Conservation (phyloP, 2,113 vertebrate species). For the Rutilus rutilus region DNA sequence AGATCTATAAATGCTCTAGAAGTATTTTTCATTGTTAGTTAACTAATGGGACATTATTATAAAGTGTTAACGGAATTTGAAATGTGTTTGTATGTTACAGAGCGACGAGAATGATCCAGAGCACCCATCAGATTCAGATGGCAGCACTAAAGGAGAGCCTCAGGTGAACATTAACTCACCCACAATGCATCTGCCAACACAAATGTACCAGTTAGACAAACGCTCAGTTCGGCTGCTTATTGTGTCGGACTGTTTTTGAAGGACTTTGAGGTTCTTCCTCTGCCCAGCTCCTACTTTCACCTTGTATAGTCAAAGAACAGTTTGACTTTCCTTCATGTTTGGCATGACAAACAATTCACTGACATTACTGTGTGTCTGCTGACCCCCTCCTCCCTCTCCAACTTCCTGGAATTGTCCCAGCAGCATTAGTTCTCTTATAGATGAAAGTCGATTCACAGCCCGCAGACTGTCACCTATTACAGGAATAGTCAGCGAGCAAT, state of each 20-base stretch:
- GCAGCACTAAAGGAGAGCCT: constrained; percentile 87
- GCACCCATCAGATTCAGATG: constrained; percentile 90
- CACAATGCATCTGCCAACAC: constrained; percentile 9
- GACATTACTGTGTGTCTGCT: constrained; percentile 32
- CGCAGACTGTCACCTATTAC: neutral
- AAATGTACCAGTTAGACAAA: neutral
- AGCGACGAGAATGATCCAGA: constrained; percentile 97
- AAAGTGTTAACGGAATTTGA: neutral
- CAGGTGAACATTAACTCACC: constrained; percentile 77
- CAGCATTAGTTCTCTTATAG: constrained; percentile 44
- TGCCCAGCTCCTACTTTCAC: constrained; percentile 34
- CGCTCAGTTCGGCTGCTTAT: neutral
- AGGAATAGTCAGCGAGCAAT: neutral
- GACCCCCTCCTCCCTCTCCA: constrained; percentile 30
- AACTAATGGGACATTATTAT: neutral
- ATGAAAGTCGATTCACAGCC: constrained; percentile 30
- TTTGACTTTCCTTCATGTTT: constrained; percentile 53
- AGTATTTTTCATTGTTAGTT: too few species aligned
- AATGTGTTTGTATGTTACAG: constrained; percentile 67
- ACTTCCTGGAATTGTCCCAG: constrained; percentile 65
- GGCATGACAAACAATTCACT: constrained; percentile 15
- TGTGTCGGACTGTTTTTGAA: neutral
- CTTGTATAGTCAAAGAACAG: constrained; percentile 41
- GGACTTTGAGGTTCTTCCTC: neutral
- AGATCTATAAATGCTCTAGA: too few species aligned